Evolutionary conservation across 2,113 vertebrate species (phyloP), one percentile per base, ranked within the genome.

Genomic region (Cromileptes altivelis): DNA sequence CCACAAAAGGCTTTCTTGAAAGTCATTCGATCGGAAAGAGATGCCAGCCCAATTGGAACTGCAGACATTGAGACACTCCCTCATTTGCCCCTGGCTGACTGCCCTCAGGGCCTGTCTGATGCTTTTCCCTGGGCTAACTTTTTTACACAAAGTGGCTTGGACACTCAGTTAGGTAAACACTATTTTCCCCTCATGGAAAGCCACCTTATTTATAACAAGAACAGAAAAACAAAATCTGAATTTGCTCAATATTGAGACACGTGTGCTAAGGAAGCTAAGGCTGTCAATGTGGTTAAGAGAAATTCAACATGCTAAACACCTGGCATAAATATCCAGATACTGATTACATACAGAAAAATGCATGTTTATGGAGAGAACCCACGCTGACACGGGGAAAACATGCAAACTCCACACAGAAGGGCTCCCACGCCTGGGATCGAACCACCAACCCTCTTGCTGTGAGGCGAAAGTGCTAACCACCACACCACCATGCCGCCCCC

Each of bases 21-120:
- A 78, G 69, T 75, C 62, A 33, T 57, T 81, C 52, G 45, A 83
- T 85, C 15, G 53, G 25, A 84, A 89, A 87, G 70, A 49, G 53
- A 84, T 69, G 67, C 50, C 80, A 55, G 73, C 79, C 78, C 69
- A 65, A 57, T 75, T 81, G 80, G 77, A 70, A 60, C 58, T 67
- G 67, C 61, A 71, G 67, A 60, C 23, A 50, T 21, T 55, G 63
- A 80, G 71, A 88, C 78, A 65, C 53, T 71, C 75, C 63, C 68
- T 63, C 55, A 70, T 84, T 76, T 70, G 72, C 76, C 82, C 61
- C 72, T 72, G 72, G 72, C 67, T 81, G 56, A 37, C 33, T 72
- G 73, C 71, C 80, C 80, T 76, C 62, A 0, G 80, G 60, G 61
- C 12, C 68, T 60, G 23, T 71, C 71, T 74, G 53, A 63, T 69